Percentiles rank a stretch among this genome's conserved stretches.
Evolutionary conservation across 2,888 invertebrate species (phyloP).

Genomic region (Ecliptopera silaceata): DNA sequence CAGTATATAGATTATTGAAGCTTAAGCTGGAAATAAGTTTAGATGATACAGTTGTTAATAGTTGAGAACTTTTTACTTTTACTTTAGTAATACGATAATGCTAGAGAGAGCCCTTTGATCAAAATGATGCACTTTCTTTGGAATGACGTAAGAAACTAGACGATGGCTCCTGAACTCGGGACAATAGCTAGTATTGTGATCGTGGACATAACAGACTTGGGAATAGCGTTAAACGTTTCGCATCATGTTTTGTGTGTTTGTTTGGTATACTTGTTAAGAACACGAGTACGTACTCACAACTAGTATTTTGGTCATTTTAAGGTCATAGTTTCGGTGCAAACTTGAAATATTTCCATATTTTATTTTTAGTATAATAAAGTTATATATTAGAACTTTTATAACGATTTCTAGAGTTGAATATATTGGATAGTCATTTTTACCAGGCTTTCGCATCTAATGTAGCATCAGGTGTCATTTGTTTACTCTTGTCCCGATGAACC

Average conservation of each 20-base stretch:
- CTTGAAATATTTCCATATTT: not conserved
- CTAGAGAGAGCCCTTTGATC: no score
- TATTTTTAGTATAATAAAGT: not conserved
- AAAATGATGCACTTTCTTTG: not conserved
- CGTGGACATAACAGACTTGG: slow-evolving; percentile 22
- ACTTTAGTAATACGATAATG: no score
- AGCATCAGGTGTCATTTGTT: no score
- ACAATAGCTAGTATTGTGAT: slow-evolving; percentile 19
- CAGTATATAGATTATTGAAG: no score
- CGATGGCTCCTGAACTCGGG: not conserved
- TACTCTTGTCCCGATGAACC: no score
- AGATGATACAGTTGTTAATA: no score
- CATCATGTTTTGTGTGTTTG: slow-evolving; percentile 21
- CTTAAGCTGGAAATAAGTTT: no score
- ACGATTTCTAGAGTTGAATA: no score
- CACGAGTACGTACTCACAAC: not conserved
- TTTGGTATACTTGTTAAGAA: slow-evolving; percentile 12
- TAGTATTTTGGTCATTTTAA: slow-evolving; percentile 13
- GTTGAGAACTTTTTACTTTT: no score
- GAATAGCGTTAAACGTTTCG: slow-evolving; percentile 20
- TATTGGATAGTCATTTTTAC: no score
- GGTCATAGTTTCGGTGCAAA: not conserved
- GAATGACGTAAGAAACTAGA: not conserved
- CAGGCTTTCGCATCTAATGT: no score
- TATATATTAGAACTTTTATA: no score